Base-by-base conservation (phyloP, 2,797 vertebrate genomes). In the Melanotaenia trifasciata region DNA sequence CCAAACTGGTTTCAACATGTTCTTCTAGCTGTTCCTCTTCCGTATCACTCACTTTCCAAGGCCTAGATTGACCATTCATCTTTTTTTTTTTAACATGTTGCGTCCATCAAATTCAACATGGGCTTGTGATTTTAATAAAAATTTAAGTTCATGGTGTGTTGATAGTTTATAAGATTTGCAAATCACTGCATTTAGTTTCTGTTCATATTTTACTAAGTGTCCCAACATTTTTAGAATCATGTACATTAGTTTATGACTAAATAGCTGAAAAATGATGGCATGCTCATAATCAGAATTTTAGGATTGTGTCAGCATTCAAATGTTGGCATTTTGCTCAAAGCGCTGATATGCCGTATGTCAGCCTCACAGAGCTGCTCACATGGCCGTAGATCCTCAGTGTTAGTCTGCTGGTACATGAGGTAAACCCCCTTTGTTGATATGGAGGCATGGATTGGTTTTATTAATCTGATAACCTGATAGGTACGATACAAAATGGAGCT, bases 361-460 rank as follows among this genome's bases (percentile, higher is more conserved):
- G 38, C 26, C 53, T 67, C 24, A 20, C 22, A 61, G 54, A 61
- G 64, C 24, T 4, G 2, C 67, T 63, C 24, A 7, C 36, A 2
- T 58, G 28, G 26, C 53, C 30, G 53, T 30, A 56, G 47, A 38
- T 24, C 45, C 22, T 50, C 7, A 16, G 20, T 63, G 2, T 66
- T 36, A 13, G 68, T 66, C 45, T 67, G 68, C 76, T 54, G 13
- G 47, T 30, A 56, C 64, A 54, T 67, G 60, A 76, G 70, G n/a
- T 72, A 78, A 84, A 87, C 87, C 76, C 66, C 20, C 60, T 76
- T 74, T 64, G 81, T 76, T 79, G 61, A 79, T 87, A 69, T 72
- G 59, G 65, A 70, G 81, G 69, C 51, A 28, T 61, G 64, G 73
- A 68, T 85, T 87, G 64, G 33, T 66, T 77, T 66, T 64, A 69